Percentiles rank a stretch among this genome's conserved stretches.
phyloP scores from a whole-genome alignment of 1,140 invertebrate species.

The Penaeus indicus region DNA sequence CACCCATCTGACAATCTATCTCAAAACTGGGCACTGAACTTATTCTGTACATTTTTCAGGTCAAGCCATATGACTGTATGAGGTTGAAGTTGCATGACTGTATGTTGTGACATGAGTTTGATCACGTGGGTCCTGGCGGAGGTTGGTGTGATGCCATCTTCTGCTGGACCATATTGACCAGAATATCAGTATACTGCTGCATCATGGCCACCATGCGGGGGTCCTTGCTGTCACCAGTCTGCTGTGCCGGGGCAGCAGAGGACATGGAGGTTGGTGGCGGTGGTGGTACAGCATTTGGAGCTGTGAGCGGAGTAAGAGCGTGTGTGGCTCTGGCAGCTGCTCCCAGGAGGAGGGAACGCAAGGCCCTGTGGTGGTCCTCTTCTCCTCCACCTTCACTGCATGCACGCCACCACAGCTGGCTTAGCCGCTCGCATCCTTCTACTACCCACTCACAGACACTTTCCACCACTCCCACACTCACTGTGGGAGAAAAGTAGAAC shows the following conservation, averaged over 20 bases:
- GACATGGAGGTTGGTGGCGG: slow-evolving; percentile 32
- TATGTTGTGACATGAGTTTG: slow-evolving; percentile 3
- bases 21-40: neutral
- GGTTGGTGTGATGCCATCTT: slow-evolving; percentile 71
- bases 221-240: slow-evolving; percentile 58
- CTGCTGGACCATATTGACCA: slow-evolving; percentile 77
- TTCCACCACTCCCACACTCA: slow-evolving; percentile 61
- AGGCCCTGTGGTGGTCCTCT: slow-evolving; percentile 60
- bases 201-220: slow-evolving; percentile 75
- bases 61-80: slow-evolving; percentile 70
- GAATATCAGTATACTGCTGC: slow-evolving; percentile 78
- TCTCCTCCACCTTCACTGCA: slow-evolving; percentile 60
- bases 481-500: slow-evolving; percentile 5
- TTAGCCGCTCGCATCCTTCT: slow-evolving; percentile 63
- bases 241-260: slow-evolving; percentile 37
- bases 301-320: slow-evolving; percentile 63
- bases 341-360: slow-evolving; percentile 61
- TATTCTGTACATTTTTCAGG: too few species aligned
- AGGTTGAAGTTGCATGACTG: slow-evolving; percentile 42
- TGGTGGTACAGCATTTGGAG: slow-evolving; percentile 46
- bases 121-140: slow-evolving; percentile 63
- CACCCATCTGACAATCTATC: neutral
- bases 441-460: slow-evolving; percentile 66
- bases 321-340: slow-evolving; percentile 64
- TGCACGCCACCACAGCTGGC: slow-evolving; percentile 65